phyloP scores from a whole-genome alignment of 2,113 vertebrate genomes.

The Himantopus leucocephalus region DNA sequence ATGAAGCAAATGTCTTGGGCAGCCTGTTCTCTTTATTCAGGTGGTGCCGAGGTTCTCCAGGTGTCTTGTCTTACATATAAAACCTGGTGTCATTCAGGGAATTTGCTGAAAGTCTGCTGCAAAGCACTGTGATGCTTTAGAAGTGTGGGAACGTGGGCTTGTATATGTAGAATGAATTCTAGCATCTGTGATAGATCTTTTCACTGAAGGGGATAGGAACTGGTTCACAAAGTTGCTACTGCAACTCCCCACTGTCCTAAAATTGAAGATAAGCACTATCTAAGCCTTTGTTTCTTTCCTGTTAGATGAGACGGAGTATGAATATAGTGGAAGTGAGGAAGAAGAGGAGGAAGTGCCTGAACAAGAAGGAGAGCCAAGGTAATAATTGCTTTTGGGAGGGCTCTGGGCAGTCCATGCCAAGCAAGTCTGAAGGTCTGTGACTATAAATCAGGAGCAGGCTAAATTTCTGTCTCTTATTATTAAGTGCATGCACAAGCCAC shows the following conservation, averaged over 20 bases:
- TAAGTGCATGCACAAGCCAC: not conserved
- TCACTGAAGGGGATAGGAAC: not conserved
- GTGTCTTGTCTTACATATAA: not conserved
- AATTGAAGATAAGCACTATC: not conserved
- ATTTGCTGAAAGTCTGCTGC: not conserved
- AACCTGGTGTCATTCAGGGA: not conserved
- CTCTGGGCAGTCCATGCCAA: not conserved
- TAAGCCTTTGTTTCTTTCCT: not conserved
- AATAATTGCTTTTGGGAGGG: not conserved
- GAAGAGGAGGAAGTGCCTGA: conserved; percentile 97
- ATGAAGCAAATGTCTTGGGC: not conserved
- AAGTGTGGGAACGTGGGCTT: not conserved
- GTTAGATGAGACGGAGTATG: conserved; percentile 96
- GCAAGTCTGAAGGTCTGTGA: not conserved
- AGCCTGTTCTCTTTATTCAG: not conserved
- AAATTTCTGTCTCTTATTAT: not conserved
- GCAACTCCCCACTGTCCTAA: not conserved
- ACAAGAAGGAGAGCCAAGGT: conserved; percentile 98
- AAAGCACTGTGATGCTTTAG: not conserved
- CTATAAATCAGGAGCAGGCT: not conserved
- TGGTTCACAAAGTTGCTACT: not conserved
- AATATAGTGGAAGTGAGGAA: conserved; percentile 98
- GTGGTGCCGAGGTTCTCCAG: not conserved
- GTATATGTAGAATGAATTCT: not conserved
- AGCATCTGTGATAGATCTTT: not conserved